A percentile compares a stretch with the other conserved stretches of the same genome.
Conservation (phyloP, 2,113 vertebrate genomes). For the Pristiophorus japonicus region DNA sequence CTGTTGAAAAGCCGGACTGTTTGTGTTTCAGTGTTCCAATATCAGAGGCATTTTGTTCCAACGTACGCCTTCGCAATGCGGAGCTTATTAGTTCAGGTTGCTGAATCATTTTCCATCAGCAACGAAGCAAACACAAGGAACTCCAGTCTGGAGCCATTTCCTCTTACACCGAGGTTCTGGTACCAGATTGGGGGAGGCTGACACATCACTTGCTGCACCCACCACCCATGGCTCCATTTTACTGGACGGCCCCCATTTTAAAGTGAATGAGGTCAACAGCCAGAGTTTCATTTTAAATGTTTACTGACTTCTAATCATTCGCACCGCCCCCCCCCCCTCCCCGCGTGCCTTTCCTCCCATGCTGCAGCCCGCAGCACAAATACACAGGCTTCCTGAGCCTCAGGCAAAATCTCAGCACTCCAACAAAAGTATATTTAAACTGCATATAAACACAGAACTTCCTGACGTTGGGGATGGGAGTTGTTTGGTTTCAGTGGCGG, state of each 20-base stretch:
- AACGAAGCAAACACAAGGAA: neutral
- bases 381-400: neutral
- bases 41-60: neutral
- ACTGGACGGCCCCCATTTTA: neutral
- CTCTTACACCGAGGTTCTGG: neutral
- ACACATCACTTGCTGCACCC: neutral
- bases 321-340: neutral
- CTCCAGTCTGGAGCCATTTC: neutral
- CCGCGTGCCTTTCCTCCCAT: neutral
- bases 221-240: neutral
- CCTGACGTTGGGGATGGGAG: neutral
- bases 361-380: neutral
- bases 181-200: neutral
- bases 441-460: neutral
- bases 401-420: neutral
- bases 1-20: neutral
- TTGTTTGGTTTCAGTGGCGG: neutral
- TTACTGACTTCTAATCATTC: neutral
- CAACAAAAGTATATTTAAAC: slow-evolving; percentile 1
- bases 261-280: neutral
- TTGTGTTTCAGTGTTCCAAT: neutral
- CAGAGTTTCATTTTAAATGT: neutral
- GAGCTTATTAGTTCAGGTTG: neutral
- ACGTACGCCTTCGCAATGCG: neutral
- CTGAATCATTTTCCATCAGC: neutral